A percentile compares a stretch with the other conserved stretches of the same genome.
Evolutionary conservation across 1,140 invertebrate genomes (phyloP).

Genomic region (Orius laevigatus): DNA sequence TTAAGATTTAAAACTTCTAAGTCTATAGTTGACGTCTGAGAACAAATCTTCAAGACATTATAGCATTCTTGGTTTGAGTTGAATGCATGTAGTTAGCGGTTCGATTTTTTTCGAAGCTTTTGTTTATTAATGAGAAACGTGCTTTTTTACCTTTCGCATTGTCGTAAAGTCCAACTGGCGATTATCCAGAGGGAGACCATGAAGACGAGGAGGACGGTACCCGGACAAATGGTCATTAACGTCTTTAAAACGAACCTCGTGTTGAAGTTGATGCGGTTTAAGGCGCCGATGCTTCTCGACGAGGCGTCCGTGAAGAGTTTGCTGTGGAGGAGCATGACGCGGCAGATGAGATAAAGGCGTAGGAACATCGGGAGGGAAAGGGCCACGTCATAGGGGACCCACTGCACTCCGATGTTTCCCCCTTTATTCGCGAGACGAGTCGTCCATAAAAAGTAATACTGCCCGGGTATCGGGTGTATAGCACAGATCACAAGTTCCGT

Average conservation of each 20-base stretch:
- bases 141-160: slow-evolving; percentile 85
- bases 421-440: slow-evolving; percentile 86
- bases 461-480: slow-evolving; percentile 91
- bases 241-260: slow-evolving; percentile 98
- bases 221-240: slow-evolving; percentile 98
- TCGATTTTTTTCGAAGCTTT: background rate
- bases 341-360: slow-evolving; percentile 94
- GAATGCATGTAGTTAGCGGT: background rate
- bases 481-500: slow-evolving; percentile 90
- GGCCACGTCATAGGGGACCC: slow-evolving; percentile 87
- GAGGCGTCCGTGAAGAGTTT: slow-evolving; percentile 98
- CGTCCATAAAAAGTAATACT: slow-evolving; percentile 92
- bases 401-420: slow-evolving; percentile 62
- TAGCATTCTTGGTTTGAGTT: background rate
- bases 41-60: background rate
- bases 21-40: too few relatives aligned
- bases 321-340: slow-evolving; percentile 97
- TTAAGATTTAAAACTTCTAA: background rate
- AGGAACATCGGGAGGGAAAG: slow-evolving; percentile 98
- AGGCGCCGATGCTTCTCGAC: slow-evolving; percentile 71
- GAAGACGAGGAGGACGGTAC: slow-evolving; percentile 92
- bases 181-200: slow-evolving; percentile 99
- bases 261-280: slow-evolving; percentile 99
- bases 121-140: slow-evolving; percentile 1
- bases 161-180: slow-evolving; percentile 93